Evolutionary conservation across 2,888 invertebrate species (phyloP), one percentile per base, ranked within the genome.

Genomic region (Drosophila meridiana): DNA sequence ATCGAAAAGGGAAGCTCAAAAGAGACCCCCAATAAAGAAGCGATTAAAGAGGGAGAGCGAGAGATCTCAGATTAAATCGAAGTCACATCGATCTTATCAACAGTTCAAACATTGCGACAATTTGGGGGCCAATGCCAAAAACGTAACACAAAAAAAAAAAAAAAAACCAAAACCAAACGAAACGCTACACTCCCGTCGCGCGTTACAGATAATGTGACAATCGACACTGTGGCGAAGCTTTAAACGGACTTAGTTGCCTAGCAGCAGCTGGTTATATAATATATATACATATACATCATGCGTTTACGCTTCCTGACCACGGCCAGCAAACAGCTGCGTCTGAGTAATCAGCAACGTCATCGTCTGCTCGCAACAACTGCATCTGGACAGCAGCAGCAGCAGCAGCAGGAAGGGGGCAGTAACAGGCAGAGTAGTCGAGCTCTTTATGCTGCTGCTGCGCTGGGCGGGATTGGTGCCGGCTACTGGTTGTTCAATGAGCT

Each of bases 391-490:
- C 55, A 55, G 2, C 20, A 69, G 28, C 36, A 52, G 20, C 53
- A 50, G 2, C 30, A 69, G 30, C 28, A 57, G 38, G n/a, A 43
- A 1, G 43, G n/a, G 0, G 28, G 40, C 9, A 43, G 20, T 32
- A 48, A 14, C 2, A n/a, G 20, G 20, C 20, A 30, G 14, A 8
- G 28, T 3, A 36, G n/a, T 8, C 53, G 28, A 36, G 8, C 26
- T 1, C 13, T 52, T 20, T 36, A 74, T 34, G 26, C 45, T 3
- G 48, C 80, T 4, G 56, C 76, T 3, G 67, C 80, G 9, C 0
- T 89, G n/a, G 73, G 73, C 13, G 86, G 90, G 7, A 81, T 90
- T 58, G 74, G 76, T 3, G 73, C 73, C 0, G 90, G 90, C 13
- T 81, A 80, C 59, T 66, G 74, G 40, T 26, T 86, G 4, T 89